These are phyloP conservation scores for Chelonus insularis DNA, from an alignment of 1,140 invertebrate genomes.

Conservation along the genomic window DNA sequence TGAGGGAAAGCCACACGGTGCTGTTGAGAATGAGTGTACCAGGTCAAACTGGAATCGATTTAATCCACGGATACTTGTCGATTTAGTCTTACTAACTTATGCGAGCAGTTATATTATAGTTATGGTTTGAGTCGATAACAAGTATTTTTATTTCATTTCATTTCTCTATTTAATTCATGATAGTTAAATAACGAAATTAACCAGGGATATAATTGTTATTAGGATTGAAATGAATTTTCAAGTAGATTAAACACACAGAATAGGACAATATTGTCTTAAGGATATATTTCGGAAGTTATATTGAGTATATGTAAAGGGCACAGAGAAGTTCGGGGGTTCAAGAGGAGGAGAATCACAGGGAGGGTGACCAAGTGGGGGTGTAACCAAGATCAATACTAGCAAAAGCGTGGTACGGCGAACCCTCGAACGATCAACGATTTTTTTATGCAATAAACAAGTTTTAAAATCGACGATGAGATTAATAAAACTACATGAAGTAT, in stretches of 20 bases:
- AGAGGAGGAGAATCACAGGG: conserved; percentile 13
- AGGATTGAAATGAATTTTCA: too few species aligned
- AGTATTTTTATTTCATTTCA: too few species aligned
- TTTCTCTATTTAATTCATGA: too few species aligned
- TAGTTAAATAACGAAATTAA: too few species aligned
- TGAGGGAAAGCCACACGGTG: background rate
- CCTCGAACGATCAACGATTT: conserved; percentile 26
- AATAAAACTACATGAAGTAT: too few species aligned
- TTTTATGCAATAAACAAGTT: background rate
- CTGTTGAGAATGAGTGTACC: background rate
- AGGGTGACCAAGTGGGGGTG: conserved; percentile 8
- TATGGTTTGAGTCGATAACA: too few species aligned
- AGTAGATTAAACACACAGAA: too few species aligned
- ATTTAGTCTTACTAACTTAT: too few species aligned
- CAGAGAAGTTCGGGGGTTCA: conserved; percentile 21
- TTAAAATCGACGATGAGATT: background rate
- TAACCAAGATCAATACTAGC: conserved; percentile 32
- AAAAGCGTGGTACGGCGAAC: conserved; percentile 33
- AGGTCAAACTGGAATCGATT: background rate
- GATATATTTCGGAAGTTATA: too few species aligned
- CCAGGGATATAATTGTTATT: too few species aligned
- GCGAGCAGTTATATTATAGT: too few species aligned
- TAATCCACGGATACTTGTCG: background rate
- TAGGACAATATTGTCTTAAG: too few species aligned
- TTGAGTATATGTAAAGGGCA: conserved; percentile 5